Evolutionary conservation across 1,140 invertebrate genomes (phyloP), one percentile per base, ranked within the genome.

Genomic region (Drosophila tani): DNA sequence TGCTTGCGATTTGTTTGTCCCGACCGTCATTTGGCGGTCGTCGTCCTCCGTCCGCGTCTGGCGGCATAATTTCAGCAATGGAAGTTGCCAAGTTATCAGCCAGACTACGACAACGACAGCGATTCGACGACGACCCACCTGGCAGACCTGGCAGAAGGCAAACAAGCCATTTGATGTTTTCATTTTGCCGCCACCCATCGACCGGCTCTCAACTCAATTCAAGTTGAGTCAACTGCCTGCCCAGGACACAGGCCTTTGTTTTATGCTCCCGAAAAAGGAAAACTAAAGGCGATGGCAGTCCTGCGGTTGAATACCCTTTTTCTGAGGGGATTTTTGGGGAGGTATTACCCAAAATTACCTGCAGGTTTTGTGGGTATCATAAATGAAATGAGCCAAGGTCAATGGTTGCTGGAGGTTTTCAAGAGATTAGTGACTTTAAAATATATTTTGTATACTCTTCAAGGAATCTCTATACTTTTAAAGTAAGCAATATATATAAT

Each of bases 81-180:
- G 62, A 60, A 64, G 84, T 90, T 83, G 85, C 68, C 85, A 87
- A 88, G 85, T 85, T 90, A 90, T 90, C 86, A 86, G 75, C 75
- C 86, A 84, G 85, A 81, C 82, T 40, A 60, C 43, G 47, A 32
- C 71, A 71, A 40, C 57, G 51, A 51, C 66, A 47, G 41, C 56
- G 40, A 41, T 45, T 17, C 35, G 62, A 29, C 60, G 57, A 63
- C 73, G 73, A 55, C 74, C 76, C 84, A 87, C 83, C 83, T 88
- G 84, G 74, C 67, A 70, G 51, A 38, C 51, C 17, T 55, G 32
- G 53, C 53, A 56, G 53, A 69, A 71, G 73, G 85, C 77, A 83
- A 88, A 88, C 84, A 88, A 90, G 85, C 65, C 81, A 88, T 88
- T 88, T 90, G 85, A 88, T 88, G 84, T 88, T 88, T 88, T 88